phyloP scores from a whole-genome alignment of 2,888 invertebrate species.

The Linnaemya vulpina region DNA sequence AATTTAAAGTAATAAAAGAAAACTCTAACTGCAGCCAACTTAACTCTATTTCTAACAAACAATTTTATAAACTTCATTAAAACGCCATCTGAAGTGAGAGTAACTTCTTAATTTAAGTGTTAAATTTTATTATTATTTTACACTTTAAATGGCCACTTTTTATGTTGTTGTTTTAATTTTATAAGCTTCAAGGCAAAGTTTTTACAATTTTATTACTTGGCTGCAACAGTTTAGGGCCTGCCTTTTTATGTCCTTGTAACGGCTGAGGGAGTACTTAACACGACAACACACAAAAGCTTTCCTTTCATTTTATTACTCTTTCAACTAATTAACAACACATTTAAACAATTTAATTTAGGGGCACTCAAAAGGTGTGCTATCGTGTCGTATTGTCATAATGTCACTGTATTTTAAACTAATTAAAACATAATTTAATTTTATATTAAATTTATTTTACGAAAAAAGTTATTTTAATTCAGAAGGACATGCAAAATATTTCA shows the following conservation, averaged over 20 bases:
- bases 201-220: background rate
- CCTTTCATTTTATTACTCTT: background rate
- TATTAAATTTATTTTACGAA: too few relatives aligned
- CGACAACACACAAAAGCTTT: background rate
- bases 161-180: conserved; percentile 47
- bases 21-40: too few relatives aligned
- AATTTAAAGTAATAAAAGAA: too few relatives aligned
- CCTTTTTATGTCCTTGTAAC: background rate
- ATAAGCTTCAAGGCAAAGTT: conserved; percentile 52
- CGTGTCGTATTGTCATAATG: too few relatives aligned
- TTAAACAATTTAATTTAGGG: background rate
- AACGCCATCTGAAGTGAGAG: background rate
- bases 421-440: too few relatives aligned
- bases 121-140: background rate
- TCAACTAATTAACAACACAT: background rate
- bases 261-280: background rate
- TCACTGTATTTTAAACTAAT: too few relatives aligned
- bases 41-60: too few relatives aligned
- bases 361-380: too few relatives aligned
- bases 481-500: too few relatives aligned
- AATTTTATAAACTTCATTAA: too few relatives aligned
- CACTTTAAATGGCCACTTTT: conserved; percentile 13
- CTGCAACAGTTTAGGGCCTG: background rate
- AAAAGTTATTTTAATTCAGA: too few relatives aligned
- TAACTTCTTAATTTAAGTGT: background rate